Percentiles rank a stretch among this genome's conserved stretches.
These are phyloP conservation scores for Brachionus asplanchnoidis DNA, from an alignment of 1,140 invertebrate species.

Conservation along the genomic window DNA sequence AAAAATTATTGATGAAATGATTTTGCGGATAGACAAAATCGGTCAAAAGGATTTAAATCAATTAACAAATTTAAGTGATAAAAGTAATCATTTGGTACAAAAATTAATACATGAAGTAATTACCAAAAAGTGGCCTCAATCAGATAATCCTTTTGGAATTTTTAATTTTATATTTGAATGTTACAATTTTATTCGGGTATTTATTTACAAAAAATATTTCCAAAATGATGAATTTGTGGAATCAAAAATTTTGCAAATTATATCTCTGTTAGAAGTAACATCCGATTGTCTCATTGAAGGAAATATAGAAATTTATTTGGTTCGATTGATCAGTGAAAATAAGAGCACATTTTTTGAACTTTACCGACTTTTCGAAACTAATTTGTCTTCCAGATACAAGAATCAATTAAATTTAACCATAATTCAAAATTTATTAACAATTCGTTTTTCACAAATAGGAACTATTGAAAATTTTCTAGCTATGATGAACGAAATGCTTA, in stretches of 20 bases:
- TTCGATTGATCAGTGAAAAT: background rate
- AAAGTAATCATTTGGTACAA: background rate
- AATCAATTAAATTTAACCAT: background rate
- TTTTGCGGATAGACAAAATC: background rate
- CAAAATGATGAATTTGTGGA: background rate
- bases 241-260: background rate
- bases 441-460: background rate
- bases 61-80: background rate
- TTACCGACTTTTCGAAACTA: background rate
- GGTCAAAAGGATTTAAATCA: background rate
- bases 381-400: background rate
- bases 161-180: conserved; percentile 13
- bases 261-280: background rate
- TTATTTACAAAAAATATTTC: background rate
- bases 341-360: background rate
- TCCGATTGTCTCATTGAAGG: background rate
- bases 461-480: background rate
- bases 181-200: background rate
- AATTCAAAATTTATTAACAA: background rate
- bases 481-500: background rate
- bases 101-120: background rate
- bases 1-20: background rate
- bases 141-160: background rate
- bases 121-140: background rate
- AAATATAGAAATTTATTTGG: background rate